phyloP scores from a whole-genome alignment of 2,113 vertebrate genomes.

The Pterocles burchelli region DNA sequence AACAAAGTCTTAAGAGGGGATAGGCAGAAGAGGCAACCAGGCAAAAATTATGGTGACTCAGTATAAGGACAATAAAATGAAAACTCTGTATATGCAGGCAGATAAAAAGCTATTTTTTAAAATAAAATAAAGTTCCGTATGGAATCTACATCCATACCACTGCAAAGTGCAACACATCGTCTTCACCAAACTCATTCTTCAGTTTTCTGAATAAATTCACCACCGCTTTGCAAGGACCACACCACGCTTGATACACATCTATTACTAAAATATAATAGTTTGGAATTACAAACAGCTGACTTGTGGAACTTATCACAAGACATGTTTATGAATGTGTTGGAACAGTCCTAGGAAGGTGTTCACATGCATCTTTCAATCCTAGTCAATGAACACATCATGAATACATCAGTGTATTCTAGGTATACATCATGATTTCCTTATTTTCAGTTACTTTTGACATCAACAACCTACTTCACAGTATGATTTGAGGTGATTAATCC shows the following conservation, averaged over 20 bases:
- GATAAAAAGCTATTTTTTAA: background rate
- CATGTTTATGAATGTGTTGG: background rate
- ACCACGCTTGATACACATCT: constrained; percentile 79
- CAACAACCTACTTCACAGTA: background rate
- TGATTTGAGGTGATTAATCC: background rate
- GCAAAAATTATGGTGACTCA: background rate
- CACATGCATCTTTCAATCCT: background rate
- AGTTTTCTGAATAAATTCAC: constrained; percentile 69
- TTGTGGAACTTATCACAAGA: background rate
- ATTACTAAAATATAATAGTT: constrained; percentile 61
- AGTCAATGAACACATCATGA: background rate
- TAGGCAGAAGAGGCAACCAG: background rate
- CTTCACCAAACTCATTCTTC: constrained; percentile 70
- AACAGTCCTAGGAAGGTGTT: background rate
- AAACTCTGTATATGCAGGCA: background rate
- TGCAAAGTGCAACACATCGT: constrained; percentile 74
- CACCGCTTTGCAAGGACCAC: constrained; percentile 81
- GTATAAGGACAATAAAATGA: background rate
- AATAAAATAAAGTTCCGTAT: background rate
- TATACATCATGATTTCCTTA: background rate
- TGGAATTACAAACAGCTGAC: background rate
- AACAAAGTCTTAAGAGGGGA: background rate
- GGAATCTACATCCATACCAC: constrained; percentile 66
- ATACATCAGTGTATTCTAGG: background rate
- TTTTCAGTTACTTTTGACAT: background rate